These are phyloP conservation scores for Channa striata DNA, from an alignment of 2,797 vertebrate species.

Conservation along the genomic window DNA sequence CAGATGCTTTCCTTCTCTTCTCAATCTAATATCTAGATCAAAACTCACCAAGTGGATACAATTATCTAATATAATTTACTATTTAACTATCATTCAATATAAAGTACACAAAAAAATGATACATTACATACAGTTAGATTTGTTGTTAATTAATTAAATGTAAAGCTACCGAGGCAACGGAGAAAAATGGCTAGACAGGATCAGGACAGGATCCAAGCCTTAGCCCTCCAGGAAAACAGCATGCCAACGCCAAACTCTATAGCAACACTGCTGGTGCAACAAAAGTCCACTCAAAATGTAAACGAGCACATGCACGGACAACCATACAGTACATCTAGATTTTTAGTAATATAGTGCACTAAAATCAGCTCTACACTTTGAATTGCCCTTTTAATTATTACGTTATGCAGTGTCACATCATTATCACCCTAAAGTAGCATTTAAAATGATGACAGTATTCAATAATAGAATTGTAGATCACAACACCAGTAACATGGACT, in stretches of 20 bases:
- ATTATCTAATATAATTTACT: not conserved
- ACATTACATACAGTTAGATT: not conserved
- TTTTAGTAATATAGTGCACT: not conserved
- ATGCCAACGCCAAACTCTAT: conserved; percentile 38
- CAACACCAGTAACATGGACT: not conserved
- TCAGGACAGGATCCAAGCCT: conserved; percentile 19
- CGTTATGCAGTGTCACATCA: not conserved
- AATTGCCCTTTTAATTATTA: not conserved
- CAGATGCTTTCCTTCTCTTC: not conserved
- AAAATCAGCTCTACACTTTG: not conserved
- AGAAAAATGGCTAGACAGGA: conserved; percentile 14
- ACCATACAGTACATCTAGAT: not conserved
- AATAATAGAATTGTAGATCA: not conserved
- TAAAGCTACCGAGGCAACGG: conserved; percentile 10
- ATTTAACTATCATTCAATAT: not conserved
- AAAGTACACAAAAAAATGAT: not conserved
- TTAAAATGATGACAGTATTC: not conserved
- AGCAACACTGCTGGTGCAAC: conserved; percentile 20
- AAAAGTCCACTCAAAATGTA: conserved; percentile 36
- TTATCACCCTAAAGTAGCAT: not conserved
- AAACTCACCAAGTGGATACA: not conserved
- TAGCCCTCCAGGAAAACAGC: conserved; percentile 25
- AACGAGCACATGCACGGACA: conserved; percentile 20
- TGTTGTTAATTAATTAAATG: conserved; percentile 32
- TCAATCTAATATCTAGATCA: not conserved